Evolutionary conservation across 2,888 invertebrate species (phyloP).

Genomic region (Sarcophaga variegata): DNA sequence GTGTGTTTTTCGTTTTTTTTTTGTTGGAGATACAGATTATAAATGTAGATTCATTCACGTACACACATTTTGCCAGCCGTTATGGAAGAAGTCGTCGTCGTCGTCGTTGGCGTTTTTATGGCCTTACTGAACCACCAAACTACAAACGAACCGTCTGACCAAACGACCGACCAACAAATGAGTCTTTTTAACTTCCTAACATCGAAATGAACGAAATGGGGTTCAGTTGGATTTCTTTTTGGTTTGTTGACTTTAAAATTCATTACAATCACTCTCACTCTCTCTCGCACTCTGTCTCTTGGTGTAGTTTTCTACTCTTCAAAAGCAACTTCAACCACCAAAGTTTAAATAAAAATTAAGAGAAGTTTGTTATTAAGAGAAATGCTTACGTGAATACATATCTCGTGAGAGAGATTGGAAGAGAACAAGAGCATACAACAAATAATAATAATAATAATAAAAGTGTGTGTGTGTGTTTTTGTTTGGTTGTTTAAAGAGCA

Average conservation of each 20-base stretch:
- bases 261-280: background rate
- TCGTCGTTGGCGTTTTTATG: background rate
- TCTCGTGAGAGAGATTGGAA: no score
- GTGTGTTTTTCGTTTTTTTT: background rate
- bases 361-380: background rate
- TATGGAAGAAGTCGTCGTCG: background rate
- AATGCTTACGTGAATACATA: no score
- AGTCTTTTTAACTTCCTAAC: background rate
- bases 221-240: constrained; percentile 39
- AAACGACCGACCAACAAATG: constrained; percentile 14
- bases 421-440: background rate
- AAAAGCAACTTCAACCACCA: background rate
- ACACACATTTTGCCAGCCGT: background rate
- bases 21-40: constrained; percentile 12
- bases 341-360: background rate
- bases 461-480: background rate
- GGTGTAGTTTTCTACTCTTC: background rate
- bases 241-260: constrained; percentile 60
- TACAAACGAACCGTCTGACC: background rate
- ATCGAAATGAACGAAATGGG: constrained; percentile 8
- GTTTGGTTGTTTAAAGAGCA: background rate
- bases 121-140: background rate
- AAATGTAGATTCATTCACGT: constrained; percentile 21
- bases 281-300: background rate
- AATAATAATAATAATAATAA: constrained; percentile 4